These are phyloP conservation scores for Tribolium freemani DNA, from an alignment of 2,888 invertebrate species.

Conservation along the genomic window DNA sequence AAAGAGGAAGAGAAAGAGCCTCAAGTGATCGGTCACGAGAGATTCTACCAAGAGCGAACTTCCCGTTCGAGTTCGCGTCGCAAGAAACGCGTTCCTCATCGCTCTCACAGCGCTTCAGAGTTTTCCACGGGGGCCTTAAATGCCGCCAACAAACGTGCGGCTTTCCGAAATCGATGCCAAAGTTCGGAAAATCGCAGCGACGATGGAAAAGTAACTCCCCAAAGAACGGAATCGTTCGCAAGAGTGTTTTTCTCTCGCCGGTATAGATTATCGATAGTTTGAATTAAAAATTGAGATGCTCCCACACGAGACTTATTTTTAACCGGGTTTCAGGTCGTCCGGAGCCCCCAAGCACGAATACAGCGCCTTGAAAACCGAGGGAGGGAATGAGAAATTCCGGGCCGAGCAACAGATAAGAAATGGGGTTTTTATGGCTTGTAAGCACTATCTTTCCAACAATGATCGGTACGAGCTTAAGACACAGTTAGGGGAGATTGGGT, in stretches of 20 bases:
- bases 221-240: constrained; percentile 82
- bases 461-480: constrained; percentile 84
- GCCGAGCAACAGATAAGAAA: constrained; percentile 73
- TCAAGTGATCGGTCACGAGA: constrained; percentile 84
- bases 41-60: constrained; percentile 81
- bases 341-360: constrained; percentile 74
- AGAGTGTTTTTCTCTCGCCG: constrained; percentile 75
- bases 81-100: constrained; percentile 73
- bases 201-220: constrained; percentile 69
- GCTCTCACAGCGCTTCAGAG: constrained; percentile 80
- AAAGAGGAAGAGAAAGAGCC: constrained; percentile 71
- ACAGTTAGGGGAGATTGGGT: constrained; percentile 86
- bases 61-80: constrained; percentile 63
- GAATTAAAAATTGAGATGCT: constrained; percentile 3
- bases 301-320: constrained; percentile 57
- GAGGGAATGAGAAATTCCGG: constrained; percentile 76
- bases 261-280: constrained; percentile 43
- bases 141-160: constrained; percentile 76
- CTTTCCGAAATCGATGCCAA: constrained; percentile 74
- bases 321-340: constrained; percentile 72
- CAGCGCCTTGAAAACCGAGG: constrained; percentile 74
- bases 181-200: constrained; percentile 76
- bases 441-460: constrained; percentile 74
- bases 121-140: constrained; percentile 75
- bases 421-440: constrained; percentile 77